Conservation (phyloP, 1,140 invertebrate species). For the Pomacea maculata region DNA sequence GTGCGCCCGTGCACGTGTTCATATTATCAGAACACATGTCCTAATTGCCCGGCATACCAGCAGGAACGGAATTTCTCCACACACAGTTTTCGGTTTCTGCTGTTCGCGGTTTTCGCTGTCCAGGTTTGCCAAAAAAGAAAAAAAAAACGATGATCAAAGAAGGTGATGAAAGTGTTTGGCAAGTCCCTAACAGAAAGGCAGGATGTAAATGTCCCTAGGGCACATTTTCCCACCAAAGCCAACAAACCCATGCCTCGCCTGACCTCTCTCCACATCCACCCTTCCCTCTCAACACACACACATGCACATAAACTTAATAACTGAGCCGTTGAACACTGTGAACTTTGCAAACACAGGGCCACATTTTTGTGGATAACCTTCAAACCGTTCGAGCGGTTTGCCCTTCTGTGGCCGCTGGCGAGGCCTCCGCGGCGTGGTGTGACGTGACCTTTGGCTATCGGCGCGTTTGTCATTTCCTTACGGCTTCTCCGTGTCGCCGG, state of each 20-base stretch:
- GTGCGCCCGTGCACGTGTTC: no score
- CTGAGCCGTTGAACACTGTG: background rate
- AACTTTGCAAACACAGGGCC: background rate
- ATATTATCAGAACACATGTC: no score
- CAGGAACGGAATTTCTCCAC: background rate
- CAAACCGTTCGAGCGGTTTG: background rate
- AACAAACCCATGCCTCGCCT: background rate
- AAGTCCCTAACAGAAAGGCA: background rate
- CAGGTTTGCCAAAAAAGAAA: background rate
- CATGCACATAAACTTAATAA: background rate
- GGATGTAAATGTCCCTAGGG: background rate
- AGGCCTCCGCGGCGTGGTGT: background rate
- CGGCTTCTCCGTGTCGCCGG: no score
- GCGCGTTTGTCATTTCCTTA: no score
- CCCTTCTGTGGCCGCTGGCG: background rate
- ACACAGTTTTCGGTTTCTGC: background rate
- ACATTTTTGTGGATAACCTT: background rate
- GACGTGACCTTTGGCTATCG: no score
- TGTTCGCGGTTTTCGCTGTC: background rate
- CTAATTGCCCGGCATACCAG: no score
- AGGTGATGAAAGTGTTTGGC: background rate
- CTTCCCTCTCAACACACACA: background rate
- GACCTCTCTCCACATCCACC: background rate
- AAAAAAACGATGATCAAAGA: background rate
- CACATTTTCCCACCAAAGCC: background rate